Evolutionary conservation across 2,888 invertebrate species (phyloP), one percentile per base, ranked within the genome.

Genomic region (Apodemia hepburni): DNA sequence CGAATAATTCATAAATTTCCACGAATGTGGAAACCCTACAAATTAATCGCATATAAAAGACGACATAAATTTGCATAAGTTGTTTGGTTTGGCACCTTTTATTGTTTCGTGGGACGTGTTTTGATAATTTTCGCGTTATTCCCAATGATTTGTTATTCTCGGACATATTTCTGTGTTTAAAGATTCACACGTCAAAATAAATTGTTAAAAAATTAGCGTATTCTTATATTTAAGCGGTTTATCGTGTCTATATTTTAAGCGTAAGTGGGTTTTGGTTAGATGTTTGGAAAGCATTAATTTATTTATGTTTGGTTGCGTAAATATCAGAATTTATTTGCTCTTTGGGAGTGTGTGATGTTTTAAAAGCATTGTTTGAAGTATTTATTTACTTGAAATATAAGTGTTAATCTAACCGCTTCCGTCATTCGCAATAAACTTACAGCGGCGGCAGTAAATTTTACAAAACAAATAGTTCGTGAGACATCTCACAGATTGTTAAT

Each of bases 31-130:
- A 27, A 57, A 57, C 54, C 27, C 54, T 57, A 57, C 27, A 57
- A 15, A 57, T 57, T 57, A 57, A 57, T 57, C 54, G 54, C 54
- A 27, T 57, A 57, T 57, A 57, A 57, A 57, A 57, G 54, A 57
- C 54, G 54, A 57, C 29, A 57, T 57, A 57, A 57, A 57, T 57
- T 57, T 57, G 54, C 54, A 29, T 57, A 57, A 57, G 54, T 57
- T 57, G 54, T 57, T 57, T 57, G 54, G 15, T 57, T 57, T 57
- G 54, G 54, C 54, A 57, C 54, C 54, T 57, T 57, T 57, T 57
- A 57, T 57, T 57, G 54, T 57, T 57, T 57, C 12, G 54, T 57
- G 27, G 54, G 54, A 57, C 27, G 54, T 57, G 54, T 57, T 57
- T 57, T 57, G 54, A 57, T 57, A 57, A 57, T 57, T 57, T 57